Conservation (phyloP, 2,797 vertebrate species). For the Nasua narica region DNA sequence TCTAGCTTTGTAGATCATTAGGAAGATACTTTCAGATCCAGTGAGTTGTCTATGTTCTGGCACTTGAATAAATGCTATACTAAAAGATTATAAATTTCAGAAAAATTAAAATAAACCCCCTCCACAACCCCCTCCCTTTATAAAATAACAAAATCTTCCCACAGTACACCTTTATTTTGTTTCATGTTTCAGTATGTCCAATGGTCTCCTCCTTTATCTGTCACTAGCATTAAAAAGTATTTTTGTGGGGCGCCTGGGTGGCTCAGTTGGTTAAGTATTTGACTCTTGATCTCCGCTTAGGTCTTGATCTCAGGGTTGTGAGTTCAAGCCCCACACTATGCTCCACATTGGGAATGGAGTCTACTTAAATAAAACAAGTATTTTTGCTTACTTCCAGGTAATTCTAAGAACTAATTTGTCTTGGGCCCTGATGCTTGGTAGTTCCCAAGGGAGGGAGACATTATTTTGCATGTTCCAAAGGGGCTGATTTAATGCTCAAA, state of each 20-base stretch:
- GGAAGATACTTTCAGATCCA: not conserved
- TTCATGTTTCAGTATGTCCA: not conserved
- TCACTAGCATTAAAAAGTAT: not conserved
- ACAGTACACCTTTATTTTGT: not conserved
- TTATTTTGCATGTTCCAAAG: not conserved
- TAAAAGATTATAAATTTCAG: not conserved
- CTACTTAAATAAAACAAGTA: not conserved
- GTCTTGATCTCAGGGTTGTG: not conserved
- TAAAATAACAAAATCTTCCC: not conserved
- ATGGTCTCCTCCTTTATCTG: not conserved
- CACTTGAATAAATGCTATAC: not conserved
- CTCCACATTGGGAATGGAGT: not conserved
- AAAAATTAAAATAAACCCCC: not conserved
- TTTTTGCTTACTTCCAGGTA: not conserved
- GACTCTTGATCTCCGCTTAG: not conserved
- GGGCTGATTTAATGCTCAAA: not conserved
- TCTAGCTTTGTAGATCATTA: not conserved
- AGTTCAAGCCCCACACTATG: not conserved
- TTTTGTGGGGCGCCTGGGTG: not conserved
- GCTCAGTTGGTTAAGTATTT: not conserved
- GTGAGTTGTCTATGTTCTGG: not conserved
- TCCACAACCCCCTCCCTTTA: not conserved
- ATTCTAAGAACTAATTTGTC: not conserved
- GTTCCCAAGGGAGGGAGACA: not conserved
- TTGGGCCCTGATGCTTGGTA: not conserved